phyloP scores from a whole-genome alignment of 1,140 invertebrate genomes.

The Drosophila eugracilis region DNA sequence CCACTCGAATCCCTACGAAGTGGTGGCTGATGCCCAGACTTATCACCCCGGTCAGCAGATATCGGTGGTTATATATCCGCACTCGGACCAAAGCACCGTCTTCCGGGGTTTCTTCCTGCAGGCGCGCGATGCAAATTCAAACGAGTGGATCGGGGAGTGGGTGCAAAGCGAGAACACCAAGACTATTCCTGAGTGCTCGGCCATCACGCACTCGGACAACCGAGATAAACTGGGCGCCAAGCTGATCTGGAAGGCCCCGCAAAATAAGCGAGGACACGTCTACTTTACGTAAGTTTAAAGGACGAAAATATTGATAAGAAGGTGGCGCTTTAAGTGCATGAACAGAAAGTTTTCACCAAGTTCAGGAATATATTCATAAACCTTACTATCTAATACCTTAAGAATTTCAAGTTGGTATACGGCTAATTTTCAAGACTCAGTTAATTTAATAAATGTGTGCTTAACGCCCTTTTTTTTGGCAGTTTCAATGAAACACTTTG shows the following conservation, averaged over 20 bases:
- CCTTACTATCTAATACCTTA: too few relatives aligned
- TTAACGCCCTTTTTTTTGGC: slow-evolving; percentile 19
- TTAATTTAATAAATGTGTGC: slow-evolving; percentile 25
- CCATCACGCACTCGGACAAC: slow-evolving; percentile 92
- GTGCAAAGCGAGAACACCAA: slow-evolving; percentile 90
- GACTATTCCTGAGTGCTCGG: slow-evolving; percentile 90
- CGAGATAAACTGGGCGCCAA: slow-evolving; percentile 89
- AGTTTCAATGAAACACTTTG: slow-evolving; percentile 22
- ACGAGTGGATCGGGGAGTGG: slow-evolving; percentile 91
- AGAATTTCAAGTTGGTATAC: too few relatives aligned
- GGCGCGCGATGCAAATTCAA: slow-evolving; percentile 89
- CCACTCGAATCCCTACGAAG: slow-evolving; percentile 88
- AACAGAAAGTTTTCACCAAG: too few relatives aligned
- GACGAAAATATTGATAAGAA: too few relatives aligned
- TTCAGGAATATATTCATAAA: too few relatives aligned
- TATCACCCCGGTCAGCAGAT: slow-evolving; percentile 89
- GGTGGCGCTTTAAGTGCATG: too few relatives aligned
- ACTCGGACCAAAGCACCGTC: slow-evolving; percentile 78
- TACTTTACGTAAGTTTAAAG: slow-evolving; percentile 90
- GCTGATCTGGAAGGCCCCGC: slow-evolving; percentile 90
- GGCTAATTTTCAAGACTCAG: slow-evolving; percentile 1
- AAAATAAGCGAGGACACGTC: slow-evolving; percentile 88
- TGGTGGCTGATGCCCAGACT: slow-evolving; percentile 87
- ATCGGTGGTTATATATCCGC: slow-evolving; percentile 78
- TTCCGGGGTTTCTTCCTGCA: slow-evolving; percentile 94